These are phyloP conservation scores for Patella pellucida DNA, from an alignment of 2,888 invertebrate species.

Conservation along the genomic window DNA sequence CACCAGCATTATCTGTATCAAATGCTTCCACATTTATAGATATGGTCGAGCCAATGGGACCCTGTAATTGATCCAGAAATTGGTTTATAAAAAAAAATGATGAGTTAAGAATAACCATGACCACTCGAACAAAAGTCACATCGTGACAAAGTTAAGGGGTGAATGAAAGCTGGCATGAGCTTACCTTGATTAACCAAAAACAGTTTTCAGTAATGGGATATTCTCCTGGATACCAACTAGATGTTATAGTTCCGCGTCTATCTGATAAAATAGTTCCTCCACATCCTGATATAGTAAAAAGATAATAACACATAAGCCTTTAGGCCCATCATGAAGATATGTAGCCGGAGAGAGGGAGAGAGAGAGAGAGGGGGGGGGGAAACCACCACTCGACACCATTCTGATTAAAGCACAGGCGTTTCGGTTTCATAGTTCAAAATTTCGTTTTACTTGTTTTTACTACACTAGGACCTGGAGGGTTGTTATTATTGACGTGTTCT, in stretches of 20 bases:
- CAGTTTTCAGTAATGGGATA: slow-evolving; percentile 18
- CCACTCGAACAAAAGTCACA: neutral
- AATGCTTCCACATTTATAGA: slow-evolving; percentile 14
- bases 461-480: too few species aligned
- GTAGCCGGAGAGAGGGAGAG: too few species aligned
- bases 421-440: too few species aligned
- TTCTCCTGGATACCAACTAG: slow-evolving; percentile 9
- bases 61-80: neutral
- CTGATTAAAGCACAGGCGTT: too few species aligned
- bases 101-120: neutral
- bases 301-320: too few species aligned
- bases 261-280: slow-evolving; percentile 14
- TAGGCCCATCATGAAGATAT: too few species aligned
- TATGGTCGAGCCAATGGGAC: slow-evolving; percentile 17
- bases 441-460: too few species aligned
- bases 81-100: too few species aligned
- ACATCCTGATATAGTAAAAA: slow-evolving; percentile 13
- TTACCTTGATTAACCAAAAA: slow-evolving; percentile 22
- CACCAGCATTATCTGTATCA: slow-evolving; percentile 15
- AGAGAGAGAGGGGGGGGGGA: too few species aligned
- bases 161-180: neutral
- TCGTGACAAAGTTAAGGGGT: neutral
- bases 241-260: slow-evolving; percentile 8
- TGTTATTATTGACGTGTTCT: too few species aligned
- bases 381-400: too few species aligned